phyloP scores from a whole-genome alignment of 2,888 invertebrate species.

The Hetaerina titia region DNA sequence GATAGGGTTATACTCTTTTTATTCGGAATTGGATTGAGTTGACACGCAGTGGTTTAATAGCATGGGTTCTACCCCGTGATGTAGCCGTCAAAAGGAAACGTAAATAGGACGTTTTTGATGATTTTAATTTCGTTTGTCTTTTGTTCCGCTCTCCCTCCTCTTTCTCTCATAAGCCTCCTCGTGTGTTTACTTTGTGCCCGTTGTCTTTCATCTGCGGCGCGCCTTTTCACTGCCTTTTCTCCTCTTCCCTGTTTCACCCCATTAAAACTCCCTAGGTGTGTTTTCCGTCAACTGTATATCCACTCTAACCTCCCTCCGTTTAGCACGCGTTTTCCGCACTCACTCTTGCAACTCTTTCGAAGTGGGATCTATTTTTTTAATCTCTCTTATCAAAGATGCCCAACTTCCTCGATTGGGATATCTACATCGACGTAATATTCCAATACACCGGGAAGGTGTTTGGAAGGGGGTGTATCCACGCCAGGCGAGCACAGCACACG shows the following conservation, averaged over 20 bases:
- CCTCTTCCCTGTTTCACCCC: background rate
- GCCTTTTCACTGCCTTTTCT: background rate
- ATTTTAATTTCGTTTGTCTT: constrained; percentile 65
- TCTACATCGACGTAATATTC: too few relatives aligned
- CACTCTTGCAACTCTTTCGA: too few relatives aligned
- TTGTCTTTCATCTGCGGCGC: constrained; percentile 57
- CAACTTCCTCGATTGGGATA: too few relatives aligned
- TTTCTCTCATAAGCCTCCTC: constrained; percentile 18
- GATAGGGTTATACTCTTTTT: background rate
- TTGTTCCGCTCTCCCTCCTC: constrained; percentile 17
- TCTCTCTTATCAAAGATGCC: too few relatives aligned
- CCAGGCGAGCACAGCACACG: too few relatives aligned
- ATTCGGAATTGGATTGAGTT: constrained; percentile 51
- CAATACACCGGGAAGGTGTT: too few relatives aligned
- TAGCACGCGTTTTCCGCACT: background rate
- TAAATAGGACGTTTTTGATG: background rate
- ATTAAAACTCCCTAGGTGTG: background rate
- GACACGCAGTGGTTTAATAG: constrained; percentile 53
- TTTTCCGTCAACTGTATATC: background rate
- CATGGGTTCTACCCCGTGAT: background rate
- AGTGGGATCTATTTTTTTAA: too few relatives aligned
- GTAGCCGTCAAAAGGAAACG: background rate
- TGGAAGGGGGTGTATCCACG: too few relatives aligned
- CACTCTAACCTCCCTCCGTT: background rate
- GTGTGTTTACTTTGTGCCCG: constrained; percentile 56